Conservation (phyloP, 2,888 invertebrate species). For the Arge pagana region DNA sequence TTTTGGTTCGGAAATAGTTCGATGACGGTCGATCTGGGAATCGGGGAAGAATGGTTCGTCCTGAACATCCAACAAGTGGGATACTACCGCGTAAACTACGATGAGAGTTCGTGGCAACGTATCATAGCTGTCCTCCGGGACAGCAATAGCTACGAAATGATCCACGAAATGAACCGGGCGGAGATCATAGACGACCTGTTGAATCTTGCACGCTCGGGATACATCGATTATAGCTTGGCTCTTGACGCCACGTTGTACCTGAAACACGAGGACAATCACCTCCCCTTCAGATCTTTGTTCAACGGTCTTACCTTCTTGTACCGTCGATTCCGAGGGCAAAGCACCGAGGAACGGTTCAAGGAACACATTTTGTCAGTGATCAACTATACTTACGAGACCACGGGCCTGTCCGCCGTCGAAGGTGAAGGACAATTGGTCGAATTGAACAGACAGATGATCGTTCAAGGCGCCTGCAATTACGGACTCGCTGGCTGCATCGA, state of each 20-base stretch:
- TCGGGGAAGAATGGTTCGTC: constrained; percentile 40
- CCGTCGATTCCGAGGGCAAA: constrained; percentile 38
- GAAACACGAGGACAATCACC: constrained; percentile 68
- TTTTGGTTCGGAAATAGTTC: constrained; percentile 59
- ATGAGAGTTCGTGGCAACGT: constrained; percentile 62
- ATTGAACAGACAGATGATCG: constrained; percentile 66
- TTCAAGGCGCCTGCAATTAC: constrained; percentile 70
- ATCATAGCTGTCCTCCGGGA: constrained; percentile 59
- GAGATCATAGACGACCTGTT: constrained; percentile 82
- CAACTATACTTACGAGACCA: constrained; percentile 57
- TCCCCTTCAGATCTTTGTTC: constrained; percentile 73
- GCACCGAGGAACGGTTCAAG: constrained; percentile 17
- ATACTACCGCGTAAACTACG: constrained; percentile 72
- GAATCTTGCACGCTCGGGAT: constrained; percentile 72
- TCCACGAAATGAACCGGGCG: constrained; percentile 73
- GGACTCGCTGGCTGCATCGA: constrained; percentile 65
- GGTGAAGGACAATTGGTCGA: constrained; percentile 63
- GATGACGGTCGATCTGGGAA: constrained; percentile 61
- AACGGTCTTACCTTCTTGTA: constrained; percentile 55
- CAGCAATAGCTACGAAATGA: constrained; percentile 56
- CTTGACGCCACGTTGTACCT: constrained; percentile 73
- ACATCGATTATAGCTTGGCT: constrained; percentile 66
- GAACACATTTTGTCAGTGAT: constrained; percentile 57
- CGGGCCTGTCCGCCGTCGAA: constrained; percentile 61
- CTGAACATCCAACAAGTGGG: constrained; percentile 55